Evolutionary conservation across 2,113 vertebrate genomes (phyloP), one percentile per base, ranked within the genome.

Genomic region (Gorsachius goisagi): DNA sequence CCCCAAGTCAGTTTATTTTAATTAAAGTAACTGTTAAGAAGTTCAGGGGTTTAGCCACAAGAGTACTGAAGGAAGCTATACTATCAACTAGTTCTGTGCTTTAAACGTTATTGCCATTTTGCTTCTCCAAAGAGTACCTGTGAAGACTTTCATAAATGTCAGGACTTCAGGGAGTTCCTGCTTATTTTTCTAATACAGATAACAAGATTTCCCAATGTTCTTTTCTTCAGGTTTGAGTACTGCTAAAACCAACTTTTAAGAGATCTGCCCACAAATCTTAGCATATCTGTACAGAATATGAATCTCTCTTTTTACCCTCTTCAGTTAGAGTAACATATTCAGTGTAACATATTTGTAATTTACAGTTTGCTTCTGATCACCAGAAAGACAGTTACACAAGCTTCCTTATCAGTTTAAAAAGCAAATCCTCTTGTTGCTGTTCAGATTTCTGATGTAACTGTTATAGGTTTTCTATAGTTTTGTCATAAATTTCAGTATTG

Each of bases 201-300:
- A 39, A 52, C 19, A 85, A 52, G 64, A 60, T 4, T 12, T 13
- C 39, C 7, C 32, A 27, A 15, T 27, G 16, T 32, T 80, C n/a
- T 12, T 7, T n/a, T 58, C n/a, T 74, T 66, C 32, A 37, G 6
- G 28, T 76, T 76, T 86, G 19, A 50, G 73, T 30, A 60, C 7
- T 9, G 3, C 39, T 53, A 74, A 55, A 67, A 1, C 2, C 5
- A 56, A 30, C 15, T 8, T 67, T 73, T 45, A 50, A n/a, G 11
- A 56, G 14, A 63, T 58, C 50, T 63, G 56, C 35, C 35, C 35
- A 52, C 44, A 69, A 63, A 63, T 39, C 53, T 76, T 17, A 41
- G 8, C 4, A 0, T 32, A 59, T 5, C 39, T 44, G 4, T 30
- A 79, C 9, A 33, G 16, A 80, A 56, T 4, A 66, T 0, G 3